A percentile compares a stretch with the other conserved stretches of the same genome.
Evolutionary conservation across 2,888 invertebrate species (phyloP).

Genomic region (Tenthredo scrophulariae): DNA sequence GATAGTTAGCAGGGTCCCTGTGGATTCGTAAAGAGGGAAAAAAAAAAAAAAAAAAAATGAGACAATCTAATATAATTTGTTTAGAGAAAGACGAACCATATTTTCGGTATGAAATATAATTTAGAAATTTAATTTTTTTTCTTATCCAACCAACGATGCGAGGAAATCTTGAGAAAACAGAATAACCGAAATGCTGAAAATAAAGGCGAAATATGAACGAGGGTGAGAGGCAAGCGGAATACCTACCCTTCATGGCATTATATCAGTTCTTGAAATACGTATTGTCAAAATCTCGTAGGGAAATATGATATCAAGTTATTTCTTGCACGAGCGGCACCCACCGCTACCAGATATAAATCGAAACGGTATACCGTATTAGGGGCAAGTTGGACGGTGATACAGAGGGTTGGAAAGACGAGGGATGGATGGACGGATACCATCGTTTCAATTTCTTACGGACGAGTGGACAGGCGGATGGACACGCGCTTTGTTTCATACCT

Average conservation of each 20-base stretch:
- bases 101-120: not conserved
- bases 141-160: not conserved
- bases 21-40: not conserved
- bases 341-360: conserved; percentile 21
- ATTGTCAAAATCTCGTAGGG: not conserved
- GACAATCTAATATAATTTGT: not conserved
- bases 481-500: conserved; percentile 43
- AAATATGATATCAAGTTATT: conserved; percentile 46
- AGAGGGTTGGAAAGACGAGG: conserved; percentile 21
- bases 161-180: not conserved
- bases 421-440: conserved; percentile 1
- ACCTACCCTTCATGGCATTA: not conserved
- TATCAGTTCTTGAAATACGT: conserved; percentile 12
- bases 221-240: not conserved
- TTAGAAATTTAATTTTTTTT: not conserved
- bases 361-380: conserved; percentile 28
- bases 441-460: conserved; percentile 47
- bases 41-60: not conserved
- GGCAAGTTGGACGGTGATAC: conserved; percentile 3
- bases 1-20: not conserved
- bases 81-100: not conserved
- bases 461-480: conserved; percentile 27
- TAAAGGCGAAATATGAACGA: not conserved
- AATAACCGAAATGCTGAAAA: not conserved
- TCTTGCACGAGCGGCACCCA: conserved; percentile 36